Evolutionary conservation across 2,797 vertebrate genomes (phyloP).

Genomic region (Rhabdomys pumilio): DNA sequence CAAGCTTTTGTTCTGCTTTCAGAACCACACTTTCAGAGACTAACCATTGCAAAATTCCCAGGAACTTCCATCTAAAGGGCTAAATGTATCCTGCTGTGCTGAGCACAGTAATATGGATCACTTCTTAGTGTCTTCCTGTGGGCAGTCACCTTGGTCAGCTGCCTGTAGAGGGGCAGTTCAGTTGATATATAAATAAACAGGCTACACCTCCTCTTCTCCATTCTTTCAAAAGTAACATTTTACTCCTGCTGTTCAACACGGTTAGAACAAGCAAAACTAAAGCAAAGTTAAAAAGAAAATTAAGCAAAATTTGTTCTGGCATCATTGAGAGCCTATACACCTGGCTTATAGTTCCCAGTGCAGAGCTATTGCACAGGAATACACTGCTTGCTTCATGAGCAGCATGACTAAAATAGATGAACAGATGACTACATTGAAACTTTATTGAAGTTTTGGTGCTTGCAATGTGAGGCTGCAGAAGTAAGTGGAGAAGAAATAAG

Average conservation of each 20-base stretch:
- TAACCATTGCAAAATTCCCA: not conserved
- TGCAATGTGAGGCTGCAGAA: not conserved
- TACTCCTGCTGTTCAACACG: slow-evolving; percentile 37
- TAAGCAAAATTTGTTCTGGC: slow-evolving; percentile 67
- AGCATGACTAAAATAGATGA: slow-evolving; percentile 25
- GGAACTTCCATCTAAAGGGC: slow-evolving; percentile 27
- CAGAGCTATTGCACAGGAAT: slow-evolving; percentile 55
- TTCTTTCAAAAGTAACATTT: not conserved
- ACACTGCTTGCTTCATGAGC: slow-evolving; percentile 58
- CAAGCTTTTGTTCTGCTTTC: slow-evolving; percentile 35
- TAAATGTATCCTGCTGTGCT: slow-evolving; percentile 50
- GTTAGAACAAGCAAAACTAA: slow-evolving; percentile 52
- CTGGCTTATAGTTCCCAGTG: slow-evolving; percentile 16
- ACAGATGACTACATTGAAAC: slow-evolving; percentile 47
- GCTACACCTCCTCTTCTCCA: slow-evolving; percentile 9
- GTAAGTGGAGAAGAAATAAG: slow-evolving; percentile 47
- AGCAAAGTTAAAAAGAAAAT: slow-evolving; percentile 77
- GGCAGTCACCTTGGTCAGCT: slow-evolving; percentile 11
- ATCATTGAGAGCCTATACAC: slow-evolving; percentile 22
- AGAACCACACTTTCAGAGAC: not conserved
- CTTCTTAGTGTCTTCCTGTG: slow-evolving; percentile 42
- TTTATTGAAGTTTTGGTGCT: not conserved
- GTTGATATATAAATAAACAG: slow-evolving; percentile 62
- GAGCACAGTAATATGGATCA: slow-evolving; percentile 35
- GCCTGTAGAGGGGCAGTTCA: slow-evolving; percentile 50